Evolutionary conservation across 92 coral and sea anemone genomes (phyloP).

Genomic region (Epizoanthus stellaris): DNA sequence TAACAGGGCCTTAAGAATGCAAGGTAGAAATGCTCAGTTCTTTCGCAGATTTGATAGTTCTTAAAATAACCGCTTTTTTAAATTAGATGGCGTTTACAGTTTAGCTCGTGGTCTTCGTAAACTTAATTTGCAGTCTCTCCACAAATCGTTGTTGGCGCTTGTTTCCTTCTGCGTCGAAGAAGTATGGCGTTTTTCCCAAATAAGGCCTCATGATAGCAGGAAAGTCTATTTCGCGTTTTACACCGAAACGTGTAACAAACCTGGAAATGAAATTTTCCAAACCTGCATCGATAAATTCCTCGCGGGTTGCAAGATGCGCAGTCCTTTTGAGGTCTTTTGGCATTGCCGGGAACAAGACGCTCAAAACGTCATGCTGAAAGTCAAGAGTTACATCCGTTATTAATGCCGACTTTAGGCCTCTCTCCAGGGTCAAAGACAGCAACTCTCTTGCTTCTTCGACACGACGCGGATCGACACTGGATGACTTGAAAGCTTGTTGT

Average conservation of each 20-base stretch:
- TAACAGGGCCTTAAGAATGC: not conserved
- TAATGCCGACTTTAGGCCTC: not conserved
- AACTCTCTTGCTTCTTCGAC: constrained; percentile 5
- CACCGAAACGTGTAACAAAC: not conserved
- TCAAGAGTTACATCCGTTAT: not conserved
- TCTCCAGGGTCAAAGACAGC: not conserved
- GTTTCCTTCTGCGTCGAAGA: not conserved
- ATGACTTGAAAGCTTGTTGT: no score
- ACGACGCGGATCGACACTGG: no score
- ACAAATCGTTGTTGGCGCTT: not conserved
- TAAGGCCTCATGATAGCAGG: not conserved
- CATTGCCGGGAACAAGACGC: not conserved
- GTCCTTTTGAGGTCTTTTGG: not conserved
- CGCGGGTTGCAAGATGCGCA: not conserved
- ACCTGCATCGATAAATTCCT: constrained; percentile 12
- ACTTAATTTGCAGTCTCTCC: not conserved
- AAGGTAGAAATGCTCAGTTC: not conserved
- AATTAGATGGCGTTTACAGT: not conserved
- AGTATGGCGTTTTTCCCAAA: not conserved
- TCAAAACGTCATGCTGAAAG: not conserved
- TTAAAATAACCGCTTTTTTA: not conserved
- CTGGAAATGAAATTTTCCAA: not conserved
- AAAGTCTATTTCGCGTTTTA: constrained; percentile 13
- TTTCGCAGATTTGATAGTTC: not conserved
- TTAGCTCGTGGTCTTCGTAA: not conserved